A percentile compares a stretch with the other conserved stretches of the same genome.
These are phyloP conservation scores for Drymonia ruficornis DNA, from an alignment of 2,888 invertebrate species.

Conservation along the genomic window DNA sequence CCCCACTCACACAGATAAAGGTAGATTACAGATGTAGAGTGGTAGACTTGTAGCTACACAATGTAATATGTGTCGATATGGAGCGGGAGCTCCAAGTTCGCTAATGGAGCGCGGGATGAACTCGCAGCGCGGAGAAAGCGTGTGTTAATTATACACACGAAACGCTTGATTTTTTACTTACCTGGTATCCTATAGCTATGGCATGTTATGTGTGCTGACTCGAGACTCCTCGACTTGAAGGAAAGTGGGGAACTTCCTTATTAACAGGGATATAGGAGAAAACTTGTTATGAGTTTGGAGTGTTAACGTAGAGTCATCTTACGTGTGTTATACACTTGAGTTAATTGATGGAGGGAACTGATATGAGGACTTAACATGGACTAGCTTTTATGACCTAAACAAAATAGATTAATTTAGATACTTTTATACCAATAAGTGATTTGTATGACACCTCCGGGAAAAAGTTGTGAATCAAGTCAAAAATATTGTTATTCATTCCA, in stretches of 20 bases:
- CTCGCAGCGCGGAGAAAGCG: conserved; percentile 21
- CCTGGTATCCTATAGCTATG: not conserved
- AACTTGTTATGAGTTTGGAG: conserved; percentile 14
- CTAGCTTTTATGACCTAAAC: no score
- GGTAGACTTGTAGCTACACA: no score
- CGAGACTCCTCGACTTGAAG: not conserved
- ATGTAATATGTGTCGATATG: no score
- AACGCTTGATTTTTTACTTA: conserved; percentile 23
- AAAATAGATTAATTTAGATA: no score
- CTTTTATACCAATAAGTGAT: no score
- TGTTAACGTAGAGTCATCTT: not conserved
- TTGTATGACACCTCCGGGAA: no score
- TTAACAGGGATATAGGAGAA: conserved; percentile 10
- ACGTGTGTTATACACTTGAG: not conserved
- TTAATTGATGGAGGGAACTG: not conserved
- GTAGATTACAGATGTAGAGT: no score
- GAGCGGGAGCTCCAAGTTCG: conserved; percentile 30
- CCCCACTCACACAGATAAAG: no score
- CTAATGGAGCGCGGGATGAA: conserved; percentile 52
- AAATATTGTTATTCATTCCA: no score
- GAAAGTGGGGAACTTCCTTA: conserved; percentile 11
- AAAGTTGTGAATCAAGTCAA: no score
- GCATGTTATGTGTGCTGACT: not conserved
- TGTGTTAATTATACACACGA: conserved; percentile 35
- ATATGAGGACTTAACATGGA: not conserved